A percentile compares a stretch with the other conserved stretches of the same genome.
These are phyloP conservation scores for Phymanthus crucifer DNA, from an alignment of 92 coral and sea anemone species.

Conservation along the genomic window DNA sequence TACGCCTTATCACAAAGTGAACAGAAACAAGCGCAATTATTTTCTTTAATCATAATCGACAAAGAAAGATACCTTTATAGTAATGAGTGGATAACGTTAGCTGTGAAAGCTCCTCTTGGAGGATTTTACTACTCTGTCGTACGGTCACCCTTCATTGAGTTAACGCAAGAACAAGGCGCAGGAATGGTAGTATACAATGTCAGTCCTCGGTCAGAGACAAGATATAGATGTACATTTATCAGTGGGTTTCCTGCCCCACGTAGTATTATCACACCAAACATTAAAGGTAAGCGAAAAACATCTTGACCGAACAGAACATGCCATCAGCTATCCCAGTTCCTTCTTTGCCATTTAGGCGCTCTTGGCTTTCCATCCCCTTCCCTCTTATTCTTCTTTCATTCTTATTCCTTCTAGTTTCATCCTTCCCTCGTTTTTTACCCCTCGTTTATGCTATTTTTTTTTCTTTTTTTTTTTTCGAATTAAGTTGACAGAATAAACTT, in stretches of 20 bases:
- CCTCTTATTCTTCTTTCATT: neutral
- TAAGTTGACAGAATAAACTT: no score
- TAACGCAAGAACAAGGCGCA: slow-evolving; percentile 42
- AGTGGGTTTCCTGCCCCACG: slow-evolving; percentile 63
- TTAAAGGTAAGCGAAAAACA: slow-evolving; percentile 48
- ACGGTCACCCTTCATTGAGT: slow-evolving; percentile 6
- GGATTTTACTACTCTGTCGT: slow-evolving; percentile 18
- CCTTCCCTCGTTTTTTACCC: neutral
- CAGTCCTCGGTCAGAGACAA: slow-evolving; percentile 53
- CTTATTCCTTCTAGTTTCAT: neutral
- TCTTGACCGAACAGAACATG: neutral
- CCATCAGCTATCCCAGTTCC: no score
- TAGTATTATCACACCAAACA: slow-evolving; percentile 46
- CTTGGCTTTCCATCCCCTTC: neutral
- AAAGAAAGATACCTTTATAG: slow-evolving; percentile 63
- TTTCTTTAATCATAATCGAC: slow-evolving; percentile 61
- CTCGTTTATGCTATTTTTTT: neutral
- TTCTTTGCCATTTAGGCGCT: neutral
- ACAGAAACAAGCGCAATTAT: slow-evolving; percentile 38
- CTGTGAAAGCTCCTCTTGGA: slow-evolving; percentile 38
- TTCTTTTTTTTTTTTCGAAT: neutral
- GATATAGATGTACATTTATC: slow-evolving; percentile 70
- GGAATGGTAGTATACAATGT: slow-evolving; percentile 47
- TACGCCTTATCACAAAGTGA: slow-evolving; percentile 46
- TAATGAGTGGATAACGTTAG: slow-evolving; percentile 66